Evolutionary conservation across 2,797 vertebrate species (phyloP), one percentile per base, ranked within the genome.

Genomic region (Eulemur mongoz): DNA sequence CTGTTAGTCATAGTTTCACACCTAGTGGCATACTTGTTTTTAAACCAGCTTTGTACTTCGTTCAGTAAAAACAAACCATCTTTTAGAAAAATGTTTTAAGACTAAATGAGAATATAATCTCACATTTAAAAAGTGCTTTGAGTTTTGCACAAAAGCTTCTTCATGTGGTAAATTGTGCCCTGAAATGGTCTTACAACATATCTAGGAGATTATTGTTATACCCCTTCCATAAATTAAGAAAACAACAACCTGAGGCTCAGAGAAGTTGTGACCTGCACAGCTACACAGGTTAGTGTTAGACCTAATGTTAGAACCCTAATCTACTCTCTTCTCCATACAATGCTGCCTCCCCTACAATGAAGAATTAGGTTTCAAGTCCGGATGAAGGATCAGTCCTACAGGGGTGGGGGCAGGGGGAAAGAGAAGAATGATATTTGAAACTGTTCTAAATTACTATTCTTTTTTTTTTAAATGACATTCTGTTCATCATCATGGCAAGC

Each of bases 51-150:
- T 75, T 67, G 11, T 45, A 87, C 13, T 86, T 87, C 25, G 72
- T 48, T 89, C 38, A 61, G 43, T 61, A 63, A 89, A 63, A 80
- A 57, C 25, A 82, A 76, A 45, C 13, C 27, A 89, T 35, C 15
- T 91, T 96, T 91, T 94, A 82, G 35, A 54, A 93, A 95, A 78
- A 48, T 18, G 67, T 54, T 81, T 93, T 45, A 89, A 91, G 96
- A 82, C 13, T 32, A 85, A 93, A 15, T 45, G 23, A 91, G 30
- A 93, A 80, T 72, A 90, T n/a, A 73, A 63, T 52, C 43, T 95
- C 76, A 61, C 9, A 76, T 87, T 73, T 94, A 40, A 97, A 27
- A 54, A 70, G 30, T 91, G 52, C 22, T 87, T 90, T 96, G 61
- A 88, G 72, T 70, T 87, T 95, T 92, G 32, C 50, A 59, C 72